Conservation (phyloP, 2,113 vertebrate species). For the Ammodytes dubius region DNA sequence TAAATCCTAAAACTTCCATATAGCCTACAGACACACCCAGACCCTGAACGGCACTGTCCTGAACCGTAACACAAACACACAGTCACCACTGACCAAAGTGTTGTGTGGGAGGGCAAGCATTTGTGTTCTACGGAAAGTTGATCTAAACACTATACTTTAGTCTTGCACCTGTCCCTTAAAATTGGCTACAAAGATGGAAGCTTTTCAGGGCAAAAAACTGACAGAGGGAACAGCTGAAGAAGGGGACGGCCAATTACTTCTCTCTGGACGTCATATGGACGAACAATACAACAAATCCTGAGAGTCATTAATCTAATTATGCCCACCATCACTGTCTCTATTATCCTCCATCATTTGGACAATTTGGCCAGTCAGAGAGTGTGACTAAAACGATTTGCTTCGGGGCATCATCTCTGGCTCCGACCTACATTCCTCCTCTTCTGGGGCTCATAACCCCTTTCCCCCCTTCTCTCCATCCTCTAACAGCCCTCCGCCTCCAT, state of each 20-base stretch:
- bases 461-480: not conserved
- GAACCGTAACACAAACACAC: slow-evolving; percentile 14
- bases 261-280: not conserved
- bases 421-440: slow-evolving; percentile 60
- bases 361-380: slow-evolving; percentile 37
- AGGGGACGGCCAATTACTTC: slow-evolving; percentile 15
- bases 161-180: slow-evolving; percentile 35
- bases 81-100: not conserved
- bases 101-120: slow-evolving; percentile 1
- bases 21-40: not conserved
- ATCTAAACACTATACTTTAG: slow-evolving; percentile 3
- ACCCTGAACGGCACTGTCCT: not conserved
- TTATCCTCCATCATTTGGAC: slow-evolving; percentile 30
- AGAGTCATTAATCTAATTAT: slow-evolving; percentile 43
- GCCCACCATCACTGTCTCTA: slow-evolving; percentile 28
- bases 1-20: not conserved
- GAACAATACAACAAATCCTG: not conserved
- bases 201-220: slow-evolving; percentile 12
- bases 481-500: not conserved
- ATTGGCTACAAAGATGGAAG: not conserved
- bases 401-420: slow-evolving; percentile 57
- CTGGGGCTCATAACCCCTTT: slow-evolving; percentile 27
- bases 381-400: slow-evolving; percentile 62
- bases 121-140: not conserved
- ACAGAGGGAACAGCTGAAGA: slow-evolving; percentile 51